Evolutionary conservation across 2,113 vertebrate species (phyloP).

Genomic region (Corvus moneduloides): DNA sequence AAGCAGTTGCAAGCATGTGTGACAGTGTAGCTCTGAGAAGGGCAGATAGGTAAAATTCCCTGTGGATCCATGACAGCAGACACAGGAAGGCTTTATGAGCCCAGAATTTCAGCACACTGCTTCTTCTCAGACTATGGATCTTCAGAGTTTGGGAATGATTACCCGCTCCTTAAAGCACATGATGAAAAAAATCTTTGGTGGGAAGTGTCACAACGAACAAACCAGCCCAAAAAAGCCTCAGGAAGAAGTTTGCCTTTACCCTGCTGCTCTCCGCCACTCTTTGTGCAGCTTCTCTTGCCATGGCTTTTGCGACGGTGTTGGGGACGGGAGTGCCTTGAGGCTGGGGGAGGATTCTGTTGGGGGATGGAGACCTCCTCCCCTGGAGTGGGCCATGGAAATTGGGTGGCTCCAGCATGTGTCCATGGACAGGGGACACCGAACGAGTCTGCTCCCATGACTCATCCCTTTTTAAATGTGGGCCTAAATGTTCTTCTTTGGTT

Average conservation of each 20-base stretch:
- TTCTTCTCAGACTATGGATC: not conserved
- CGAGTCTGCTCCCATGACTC: conserved; percentile 87
- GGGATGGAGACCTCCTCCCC: conserved; percentile 85
- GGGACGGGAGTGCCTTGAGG: conserved; percentile 91
- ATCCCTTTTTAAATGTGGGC: conserved; percentile 70
- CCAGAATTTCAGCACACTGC: not conserved
- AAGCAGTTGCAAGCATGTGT: not conserved
- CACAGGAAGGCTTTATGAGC: not conserved
- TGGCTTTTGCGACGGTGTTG: conserved; percentile 92
- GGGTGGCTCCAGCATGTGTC: conserved; percentile 83
- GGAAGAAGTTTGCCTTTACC: conserved; percentile 68
- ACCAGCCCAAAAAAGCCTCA: not conserved
- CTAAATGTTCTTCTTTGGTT: conserved; percentile 90
- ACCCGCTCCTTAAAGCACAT: not conserved
- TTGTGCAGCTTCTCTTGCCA: conserved; percentile 94
- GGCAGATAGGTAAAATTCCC: not conserved
- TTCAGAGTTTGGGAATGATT: not conserved
- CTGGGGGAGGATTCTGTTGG: conserved; percentile 94
- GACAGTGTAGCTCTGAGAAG: not conserved
- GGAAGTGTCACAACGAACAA: accelerated
- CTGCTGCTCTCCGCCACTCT: conserved; percentile 85
- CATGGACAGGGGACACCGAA: conserved; percentile 69
- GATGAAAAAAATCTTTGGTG: not conserved
- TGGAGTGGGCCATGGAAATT: conserved; percentile 64
- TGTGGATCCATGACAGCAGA: not conserved